Base-by-base conservation (phyloP, 92 coral and sea anemone genomes). In the Palythoa heliodiscus region DNA sequence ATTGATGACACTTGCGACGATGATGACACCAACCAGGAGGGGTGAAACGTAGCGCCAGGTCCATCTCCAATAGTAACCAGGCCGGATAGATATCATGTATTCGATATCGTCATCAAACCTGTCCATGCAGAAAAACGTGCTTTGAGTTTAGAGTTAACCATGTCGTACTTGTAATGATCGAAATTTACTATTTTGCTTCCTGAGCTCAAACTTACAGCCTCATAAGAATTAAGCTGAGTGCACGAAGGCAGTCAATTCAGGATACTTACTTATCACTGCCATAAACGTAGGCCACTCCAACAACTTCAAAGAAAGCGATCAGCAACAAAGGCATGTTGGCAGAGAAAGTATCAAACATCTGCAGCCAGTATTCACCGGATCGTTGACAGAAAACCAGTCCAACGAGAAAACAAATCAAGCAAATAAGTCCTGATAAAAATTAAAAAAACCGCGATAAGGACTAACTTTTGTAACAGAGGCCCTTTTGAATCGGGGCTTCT, bases 301-400 rank as follows among this genome's bases (percentile, higher is more conserved):
- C 20, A 57, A 93, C 84, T 82, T 95, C 98, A 75, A 91, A 89
- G 66, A 93, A 86, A 61, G 95, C 94, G 11, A 93, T 93, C 20
- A 90, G 35, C 61, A 95, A 78, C 52, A 95, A 87, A 3, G 95
- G 93, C 68, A 95, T 90, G 35, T 91, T 89, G 77, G 91, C 95
- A 9, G 95, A 87, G 86, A 88, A 95, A 7, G 90, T 86, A 77
- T 95, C 97, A 38, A 95, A 95, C 93, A 91, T 84, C 89, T 95
- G 98, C 14, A 95, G 83, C 98, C 97, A 93, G 90, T 95, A 95
- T 85, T 95, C 98, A 37, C 98, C 98, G 7, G 98, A 93, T 17
- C 87, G 76, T 86, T 91, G 97, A 75, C 97, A 93, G 86, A 95
- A 93, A 82, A 95, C 47, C 64, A 93, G 77, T 11, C 98, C 98